Percentiles rank a stretch among this genome's conserved stretches.
Evolutionary conservation across 2,113 vertebrate genomes (phyloP).

Genomic region (Osmerus mordax): DNA sequence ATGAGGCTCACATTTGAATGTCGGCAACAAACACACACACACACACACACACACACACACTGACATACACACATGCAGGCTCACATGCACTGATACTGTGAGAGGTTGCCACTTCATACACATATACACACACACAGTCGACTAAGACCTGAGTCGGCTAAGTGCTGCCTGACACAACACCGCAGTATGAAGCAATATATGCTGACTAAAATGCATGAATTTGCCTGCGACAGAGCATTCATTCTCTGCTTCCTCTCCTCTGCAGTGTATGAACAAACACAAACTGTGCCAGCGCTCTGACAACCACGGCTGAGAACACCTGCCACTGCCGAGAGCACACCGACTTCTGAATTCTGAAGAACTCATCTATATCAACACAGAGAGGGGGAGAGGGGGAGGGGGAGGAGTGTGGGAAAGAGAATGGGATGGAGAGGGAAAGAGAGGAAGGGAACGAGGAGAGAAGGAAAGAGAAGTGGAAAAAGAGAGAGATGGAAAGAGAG

Average conservation of each 20-base stretch:
- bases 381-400: not conserved
- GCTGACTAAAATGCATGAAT: too few relatives aligned
- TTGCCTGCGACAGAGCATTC: not conserved
- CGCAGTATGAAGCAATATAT: too few relatives aligned
- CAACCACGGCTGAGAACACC: not conserved
- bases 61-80: slow-evolving; percentile 10
- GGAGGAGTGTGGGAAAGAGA: too few relatives aligned
- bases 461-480: too few relatives aligned
- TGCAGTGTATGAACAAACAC: too few relatives aligned
- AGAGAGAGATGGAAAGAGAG: too few relatives aligned
- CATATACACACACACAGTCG: not conserved
- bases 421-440: too few relatives aligned
- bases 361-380: not conserved
- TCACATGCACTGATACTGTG: not conserved
- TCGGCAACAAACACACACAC: not conserved
- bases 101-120: not conserved
- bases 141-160: too few relatives aligned
- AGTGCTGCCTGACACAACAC: too few relatives aligned
- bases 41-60: not conserved
- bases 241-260: too few relatives aligned
- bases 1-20: slow-evolving; percentile 5
- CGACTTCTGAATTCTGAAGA: not conserved
- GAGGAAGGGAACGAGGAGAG: too few relatives aligned
- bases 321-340: not conserved
- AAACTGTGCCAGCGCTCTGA: not conserved